Conservation (phyloP, 1,140 invertebrate genomes). For the Lordiphosa clarofinis region DNA sequence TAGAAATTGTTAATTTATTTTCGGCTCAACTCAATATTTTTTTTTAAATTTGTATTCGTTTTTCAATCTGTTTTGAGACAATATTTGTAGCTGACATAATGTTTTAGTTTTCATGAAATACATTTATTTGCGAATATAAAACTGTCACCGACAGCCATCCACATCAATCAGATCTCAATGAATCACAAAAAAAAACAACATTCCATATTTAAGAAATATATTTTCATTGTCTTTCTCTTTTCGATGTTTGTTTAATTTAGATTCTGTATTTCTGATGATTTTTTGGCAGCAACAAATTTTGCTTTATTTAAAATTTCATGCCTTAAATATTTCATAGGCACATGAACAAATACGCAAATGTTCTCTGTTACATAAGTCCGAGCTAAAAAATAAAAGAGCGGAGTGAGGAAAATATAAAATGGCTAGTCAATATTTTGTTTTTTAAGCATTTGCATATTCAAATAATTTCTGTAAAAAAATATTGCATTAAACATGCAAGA, state of each 20-base stretch:
- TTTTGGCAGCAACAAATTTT: constrained; percentile 46
- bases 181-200: constrained; percentile 9
- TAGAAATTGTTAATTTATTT: too few relatives aligned
- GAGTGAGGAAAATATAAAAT: constrained; percentile 35
- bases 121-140: constrained; percentile 50
- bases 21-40: too few relatives aligned
- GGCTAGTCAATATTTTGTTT: constrained; percentile 17
- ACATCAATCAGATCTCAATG: constrained; percentile 50
- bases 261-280: constrained; percentile 58
- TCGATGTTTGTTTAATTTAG: constrained; percentile 63
- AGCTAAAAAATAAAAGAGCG: constrained; percentile 23
- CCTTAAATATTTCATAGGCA: constrained; percentile 62
- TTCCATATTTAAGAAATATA: constrained; percentile 9
- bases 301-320: constrained; percentile 68
- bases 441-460: constrained; percentile 66
- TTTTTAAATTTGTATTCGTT: neutral
- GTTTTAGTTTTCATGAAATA: constrained; percentile 53
- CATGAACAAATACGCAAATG: constrained; percentile 23
- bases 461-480: constrained; percentile 63
- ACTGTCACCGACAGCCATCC: constrained; percentile 58
- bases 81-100: constrained; percentile 26
- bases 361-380: constrained; percentile 59
- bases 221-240: constrained; percentile 37
- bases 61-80: constrained; percentile 11
- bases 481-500: constrained; percentile 29